These are phyloP conservation scores for Chitala chitala DNA, from an alignment of 2,113 vertebrate species.

Conservation along the genomic window DNA sequence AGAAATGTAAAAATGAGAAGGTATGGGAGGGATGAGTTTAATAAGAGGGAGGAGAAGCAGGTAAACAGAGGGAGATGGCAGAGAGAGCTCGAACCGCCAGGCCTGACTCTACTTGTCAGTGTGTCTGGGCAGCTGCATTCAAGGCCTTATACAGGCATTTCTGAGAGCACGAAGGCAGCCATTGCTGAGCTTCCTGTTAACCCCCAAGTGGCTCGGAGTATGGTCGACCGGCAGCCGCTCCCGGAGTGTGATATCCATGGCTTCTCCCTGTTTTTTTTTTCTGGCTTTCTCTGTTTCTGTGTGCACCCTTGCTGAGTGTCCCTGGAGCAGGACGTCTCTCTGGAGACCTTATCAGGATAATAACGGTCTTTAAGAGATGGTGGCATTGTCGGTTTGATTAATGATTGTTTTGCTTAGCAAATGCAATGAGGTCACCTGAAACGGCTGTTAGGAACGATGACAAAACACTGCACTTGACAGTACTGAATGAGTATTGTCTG, in stretches of 20 bases:
- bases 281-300: not conserved
- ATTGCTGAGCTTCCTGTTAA: conserved; percentile 61
- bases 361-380: not conserved
- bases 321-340: not conserved
- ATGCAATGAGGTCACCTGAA: not conserved
- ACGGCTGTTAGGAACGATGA: not conserved
- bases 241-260: too few species aligned
- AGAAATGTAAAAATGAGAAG: not conserved
- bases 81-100: conserved; percentile 27
- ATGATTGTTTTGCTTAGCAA: not conserved
- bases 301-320: not conserved
- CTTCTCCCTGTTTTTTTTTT: too few species aligned
- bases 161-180: conserved; percentile 35
- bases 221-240: not conserved
- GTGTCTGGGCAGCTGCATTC: conserved; percentile 49
- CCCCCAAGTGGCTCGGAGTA: conserved; percentile 37
- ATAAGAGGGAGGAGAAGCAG: not conserved
- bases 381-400: not conserved
- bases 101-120: conserved; percentile 60
- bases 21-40: not conserved
- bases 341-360: not conserved
- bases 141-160: conserved; percentile 67
- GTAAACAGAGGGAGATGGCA: conserved; percentile 6
- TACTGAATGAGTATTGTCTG: too few species aligned
- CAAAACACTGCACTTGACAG: too few species aligned